Percentiles rank a stretch among this genome's conserved stretches.
phyloP scores from a whole-genome alignment of 2,888 invertebrate genomes.

The Macroteleia sp. region DNA sequence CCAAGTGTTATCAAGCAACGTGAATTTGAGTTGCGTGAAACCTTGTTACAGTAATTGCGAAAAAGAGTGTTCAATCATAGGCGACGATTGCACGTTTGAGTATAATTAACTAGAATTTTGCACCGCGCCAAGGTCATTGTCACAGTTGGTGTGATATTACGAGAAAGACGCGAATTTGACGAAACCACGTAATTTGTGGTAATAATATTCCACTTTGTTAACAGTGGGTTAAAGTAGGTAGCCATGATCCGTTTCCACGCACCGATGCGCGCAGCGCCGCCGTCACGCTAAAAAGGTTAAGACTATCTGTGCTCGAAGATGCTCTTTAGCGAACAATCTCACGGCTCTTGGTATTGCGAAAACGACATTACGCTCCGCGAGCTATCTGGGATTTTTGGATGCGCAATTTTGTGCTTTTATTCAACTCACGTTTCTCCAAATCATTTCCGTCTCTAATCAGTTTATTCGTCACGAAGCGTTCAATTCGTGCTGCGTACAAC shows the following conservation, averaged over 20 bases:
- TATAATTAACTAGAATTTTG: constrained; percentile 40
- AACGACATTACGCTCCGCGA: constrained; percentile 70
- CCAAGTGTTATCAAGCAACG: too few relatives aligned
- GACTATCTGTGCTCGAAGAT: constrained; percentile 49
- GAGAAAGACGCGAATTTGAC: constrained; percentile 24
- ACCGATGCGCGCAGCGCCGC: constrained; percentile 71
- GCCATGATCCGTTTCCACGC: constrained; percentile 83
- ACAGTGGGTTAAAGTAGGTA: constrained; percentile 67
- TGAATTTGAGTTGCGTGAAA: too few relatives aligned
- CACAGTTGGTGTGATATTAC: constrained; percentile 25
- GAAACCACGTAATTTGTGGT: constrained; percentile 56
- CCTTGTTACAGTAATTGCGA: too few relatives aligned
- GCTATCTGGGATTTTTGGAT: constrained; percentile 72
- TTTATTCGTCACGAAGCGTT: too few relatives aligned
- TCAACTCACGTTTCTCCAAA: constrained; percentile 13
- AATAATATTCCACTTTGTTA: constrained; percentile 63
- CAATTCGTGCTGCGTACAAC: too few relatives aligned
- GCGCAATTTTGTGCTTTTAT: constrained; percentile 32
- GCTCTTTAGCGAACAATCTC: constrained; percentile 59
- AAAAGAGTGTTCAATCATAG: constrained; percentile 14
- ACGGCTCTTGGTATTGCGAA: constrained; percentile 54
- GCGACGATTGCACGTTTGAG: constrained; percentile 19
- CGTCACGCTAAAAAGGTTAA: constrained; percentile 61
- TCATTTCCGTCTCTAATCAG: constrained; percentile 20
- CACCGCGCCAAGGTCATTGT: constrained; percentile 35